phyloP scores from a whole-genome alignment of 1,140 invertebrate species.

The Drosophila nigromelanica region DNA sequence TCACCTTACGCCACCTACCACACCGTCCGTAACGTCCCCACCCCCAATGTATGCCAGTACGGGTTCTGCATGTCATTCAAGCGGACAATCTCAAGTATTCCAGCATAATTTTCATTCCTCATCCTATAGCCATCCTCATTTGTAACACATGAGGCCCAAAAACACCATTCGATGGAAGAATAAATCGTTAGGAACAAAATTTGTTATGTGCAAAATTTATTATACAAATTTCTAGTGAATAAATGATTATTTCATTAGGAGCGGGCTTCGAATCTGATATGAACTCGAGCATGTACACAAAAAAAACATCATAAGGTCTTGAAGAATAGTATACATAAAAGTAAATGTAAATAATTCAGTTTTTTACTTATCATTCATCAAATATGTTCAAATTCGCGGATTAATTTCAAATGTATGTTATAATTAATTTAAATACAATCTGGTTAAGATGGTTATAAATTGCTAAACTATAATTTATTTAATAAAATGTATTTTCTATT shows the following conservation, averaged over 20 bases:
- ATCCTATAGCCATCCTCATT: constrained; percentile 15
- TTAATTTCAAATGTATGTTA: no score
- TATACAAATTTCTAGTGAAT: neutral
- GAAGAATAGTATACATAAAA: neutral
- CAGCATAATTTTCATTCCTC: constrained; percentile 13
- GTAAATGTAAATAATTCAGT: neutral
- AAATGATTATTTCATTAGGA: neutral
- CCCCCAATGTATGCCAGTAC: neutral
- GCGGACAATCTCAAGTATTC: constrained; percentile 18
- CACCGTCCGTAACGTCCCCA: constrained; percentile 14
- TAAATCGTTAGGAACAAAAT: neutral
- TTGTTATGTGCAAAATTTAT: neutral
- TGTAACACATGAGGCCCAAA: constrained; percentile 3
- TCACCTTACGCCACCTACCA: constrained; percentile 17
- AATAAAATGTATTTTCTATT: neutral
- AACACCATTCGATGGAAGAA: neutral
- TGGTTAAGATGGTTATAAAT: no score
- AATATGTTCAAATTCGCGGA: no score
- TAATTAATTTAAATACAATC: no score
- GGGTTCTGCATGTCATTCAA: constrained; percentile 7
- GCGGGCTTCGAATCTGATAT: neutral
- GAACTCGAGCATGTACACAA: neutral
- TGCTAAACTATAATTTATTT: no score
- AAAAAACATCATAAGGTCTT: no score
- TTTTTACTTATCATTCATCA: no score